Base-by-base conservation (phyloP, 64 coral and sea anemone species). In the Stichodactyla helianthus region DNA sequence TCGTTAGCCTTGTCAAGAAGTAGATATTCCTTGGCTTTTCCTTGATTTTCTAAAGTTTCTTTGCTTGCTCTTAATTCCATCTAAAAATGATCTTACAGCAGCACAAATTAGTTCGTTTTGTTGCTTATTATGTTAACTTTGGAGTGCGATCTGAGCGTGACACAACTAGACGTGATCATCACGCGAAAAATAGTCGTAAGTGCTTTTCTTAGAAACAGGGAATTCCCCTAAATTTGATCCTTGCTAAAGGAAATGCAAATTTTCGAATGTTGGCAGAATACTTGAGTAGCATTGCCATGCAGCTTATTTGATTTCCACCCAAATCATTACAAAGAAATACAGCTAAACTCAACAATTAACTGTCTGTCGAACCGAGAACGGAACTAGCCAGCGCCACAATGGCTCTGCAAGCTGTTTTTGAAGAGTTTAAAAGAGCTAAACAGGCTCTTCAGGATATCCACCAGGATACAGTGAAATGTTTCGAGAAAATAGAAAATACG, bases 351-450 rank as follows among this genome's bases (percentile, higher is more conserved):
- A 25, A 74, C 22, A 4, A 27, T 27, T 4, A 23, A 63, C 20
- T 6, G 19, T n/a, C 19, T 7, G 22, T 7, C 8, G 62, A 65
- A 6, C 59, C 17, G 9, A 14, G 9, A 74, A 27, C 6, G 68
- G 25, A 31, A 31, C 68, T 2, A 31, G 27, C 62, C 62, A 22
- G 25, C 6, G 23, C 26, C 68, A 8, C 6, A 8, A 74, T 25
- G 68, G 68, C 68, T 74, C 25, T 91, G 10, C 77, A 87, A 18
- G 85, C 84, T 7, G 86, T 85, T 11, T 92, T 92, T 65, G 86
- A 92, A 11, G 70, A 92, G 18, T 92, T 92, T 50, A 74, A 28
- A 35, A 71, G 71, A 78, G 79, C 82, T 63, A 92, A 88, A 71
- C 54, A 44, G 6, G 77, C 55, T 20, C 79, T 92, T 5, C 9